Conservation (phyloP, 2,797 vertebrate genomes). For the Orestias chungarensis region DNA sequence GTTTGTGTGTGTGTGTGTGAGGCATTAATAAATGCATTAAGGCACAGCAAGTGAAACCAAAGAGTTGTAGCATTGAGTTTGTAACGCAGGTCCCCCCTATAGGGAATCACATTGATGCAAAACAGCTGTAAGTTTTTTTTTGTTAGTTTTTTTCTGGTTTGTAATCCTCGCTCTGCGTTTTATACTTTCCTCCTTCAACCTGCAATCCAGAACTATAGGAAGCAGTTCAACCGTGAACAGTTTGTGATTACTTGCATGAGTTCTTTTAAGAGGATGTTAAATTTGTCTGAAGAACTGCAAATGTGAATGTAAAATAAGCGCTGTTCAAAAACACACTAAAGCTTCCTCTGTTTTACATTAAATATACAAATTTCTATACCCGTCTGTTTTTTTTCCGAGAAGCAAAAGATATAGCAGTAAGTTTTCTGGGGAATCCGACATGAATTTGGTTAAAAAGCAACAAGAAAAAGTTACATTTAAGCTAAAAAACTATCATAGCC, state of each 20-base stretch:
- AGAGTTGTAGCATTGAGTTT: constrained; percentile 54
- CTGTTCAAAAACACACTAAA: constrained; percentile 56
- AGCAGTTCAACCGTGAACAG: constrained; percentile 15
- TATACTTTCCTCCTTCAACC: constrained; percentile 25
- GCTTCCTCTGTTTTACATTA: constrained; percentile 61
- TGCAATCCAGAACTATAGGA: constrained; percentile 6
- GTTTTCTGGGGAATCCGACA: constrained; percentile 57
- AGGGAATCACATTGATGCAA: constrained; percentile 32
- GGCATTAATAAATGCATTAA: constrained; percentile 80
- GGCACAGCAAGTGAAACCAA: constrained; percentile 83
- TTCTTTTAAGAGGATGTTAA: constrained; percentile 27
- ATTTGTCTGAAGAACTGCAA: constrained; percentile 30
- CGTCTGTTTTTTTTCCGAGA: constrained; percentile 42
- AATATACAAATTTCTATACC: constrained; percentile 46
- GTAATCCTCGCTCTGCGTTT: constrained; percentile 52
- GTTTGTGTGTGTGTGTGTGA: constrained; percentile 66
- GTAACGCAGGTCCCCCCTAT: constrained; percentile 23
- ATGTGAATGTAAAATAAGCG: constrained; percentile 6
- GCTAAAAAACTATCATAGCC: neutral
- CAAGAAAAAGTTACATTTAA: neutral
- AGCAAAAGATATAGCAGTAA: constrained; percentile 52
- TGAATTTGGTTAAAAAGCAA: constrained; percentile 16
- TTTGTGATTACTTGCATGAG: neutral
- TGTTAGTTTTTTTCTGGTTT: constrained; percentile 68
- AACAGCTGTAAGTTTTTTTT: constrained; percentile 61